Base-by-base conservation (phyloP, 2,888 invertebrate genomes). In the Agapostemon virescens region DNA sequence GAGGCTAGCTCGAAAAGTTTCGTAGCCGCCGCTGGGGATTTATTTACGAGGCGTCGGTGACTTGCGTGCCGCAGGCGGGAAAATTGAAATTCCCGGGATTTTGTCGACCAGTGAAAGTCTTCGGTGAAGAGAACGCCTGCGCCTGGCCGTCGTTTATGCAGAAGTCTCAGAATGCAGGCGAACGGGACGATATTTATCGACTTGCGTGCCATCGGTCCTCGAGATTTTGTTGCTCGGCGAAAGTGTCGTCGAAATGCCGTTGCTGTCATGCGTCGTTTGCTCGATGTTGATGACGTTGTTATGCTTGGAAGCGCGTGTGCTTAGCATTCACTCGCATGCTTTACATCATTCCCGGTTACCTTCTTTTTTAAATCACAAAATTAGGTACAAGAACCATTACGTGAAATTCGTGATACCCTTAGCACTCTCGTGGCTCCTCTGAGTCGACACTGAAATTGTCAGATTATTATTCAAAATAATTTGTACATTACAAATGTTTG, bases 21-120 rank as follows among this genome's bases (percentile, higher is more conserved):
- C 38, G 33, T 9, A n/a, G 1, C 38, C 68, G 58, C 72, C 55
- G 73, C 20, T 40, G 23, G 23, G 5, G 69, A 69, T 72, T 73
- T 64, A 71, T 70, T 70, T 70, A 71, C 69, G 49, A 75, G 36
- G 38, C 38, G 38, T 45, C n/a, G 71, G n/a, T 30, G 55, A 63
- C 45, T 45, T 38, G 71, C 58, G 58, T 58, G 40, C 55, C 69
- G 49, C 49, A 33, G n/a, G 40, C 23, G 40, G 58, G 42, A n/a
- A 30, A 30, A n/a, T 58, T 42, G 40, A 40, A 70, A 70, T 70
- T 58, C 58, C 58, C 42, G 17, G 23, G 38, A 64, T 72, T 36
- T 64, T 49, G 58, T 58, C 58, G 58, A 30, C 30, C 58, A 33
- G 58, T 33, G 58, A 58, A 58, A 58, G 58, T 58, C 30, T 2